Base-by-base conservation (phyloP, 2,113 vertebrate genomes). In the Odobenus rosmarus region DNA sequence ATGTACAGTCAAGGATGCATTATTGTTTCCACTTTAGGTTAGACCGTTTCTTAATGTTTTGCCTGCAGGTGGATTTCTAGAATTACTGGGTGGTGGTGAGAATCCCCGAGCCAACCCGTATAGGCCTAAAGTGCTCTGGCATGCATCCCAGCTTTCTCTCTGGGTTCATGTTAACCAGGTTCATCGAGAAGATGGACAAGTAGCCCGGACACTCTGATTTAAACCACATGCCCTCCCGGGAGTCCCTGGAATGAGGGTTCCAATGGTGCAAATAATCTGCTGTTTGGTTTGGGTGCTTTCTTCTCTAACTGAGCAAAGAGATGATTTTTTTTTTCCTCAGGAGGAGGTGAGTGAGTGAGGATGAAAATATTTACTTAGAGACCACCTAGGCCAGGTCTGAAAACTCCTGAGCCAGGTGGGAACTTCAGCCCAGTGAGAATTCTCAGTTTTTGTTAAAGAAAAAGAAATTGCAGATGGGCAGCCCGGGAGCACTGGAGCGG, bases 351-450 rank as follows among this genome's bases (percentile, higher is more conserved):
- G 55, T 83, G 79, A 95, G 90, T 51, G 28, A 95, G 36, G 94
- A 86, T 95, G 77, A 98, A 97, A 97, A 95, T 97, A 97, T 96
- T 96, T 98, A 97, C 84, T 96, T 96, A 96, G 96, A 90, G 95
- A 98, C 93, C 95, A 97, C 97, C 97, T 96, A 97, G 93, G 71
- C 94, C 96, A 97, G 97, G 81, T 96, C 94, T 95, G 84, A 91
- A 93, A 90, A 79, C 90, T 93, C 97, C 92, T 96, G 93, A 87
- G 67, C 93, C 95, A 95, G 97, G 94, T 97, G 94, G 84, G 97
- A 98, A 95, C 93, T 85, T 98, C 92, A 97, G 46, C 49, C 84
- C 64, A 93, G 92, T 39, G 77, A 93, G 96, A 82, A 51, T 21
- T 96, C 88, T 96, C 86, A 96, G 86, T 97, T 95, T 94, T 71